Evolutionary conservation across 2,797 vertebrate species (phyloP).

Genomic region (Coregonus suidteri): DNA sequence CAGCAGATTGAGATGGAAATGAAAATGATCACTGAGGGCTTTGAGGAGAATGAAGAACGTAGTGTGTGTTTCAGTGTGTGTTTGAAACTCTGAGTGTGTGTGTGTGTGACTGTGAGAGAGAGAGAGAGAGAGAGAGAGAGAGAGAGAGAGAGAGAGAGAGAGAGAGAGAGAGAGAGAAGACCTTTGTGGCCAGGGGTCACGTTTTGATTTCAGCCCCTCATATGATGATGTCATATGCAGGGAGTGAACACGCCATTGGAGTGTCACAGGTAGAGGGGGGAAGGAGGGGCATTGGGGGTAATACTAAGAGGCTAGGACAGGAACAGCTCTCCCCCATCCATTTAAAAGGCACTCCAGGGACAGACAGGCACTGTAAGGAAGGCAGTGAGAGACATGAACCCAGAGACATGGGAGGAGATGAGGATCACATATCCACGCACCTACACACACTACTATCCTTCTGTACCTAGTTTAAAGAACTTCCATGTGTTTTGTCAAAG

Average conservation of each 20-base stretch:
- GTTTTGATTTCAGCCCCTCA: not conserved
- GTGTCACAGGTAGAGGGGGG: not conserved
- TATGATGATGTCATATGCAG: not conserved
- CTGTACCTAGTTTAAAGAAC: too few species aligned
- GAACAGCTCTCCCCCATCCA: constrained; percentile 14
- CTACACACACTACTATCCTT: not conserved
- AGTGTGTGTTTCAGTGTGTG: not conserved
- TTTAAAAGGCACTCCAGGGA: constrained; percentile 25
- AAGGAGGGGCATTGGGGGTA: not conserved
- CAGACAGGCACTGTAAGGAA: constrained; percentile 1
- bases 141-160: too few species aligned
- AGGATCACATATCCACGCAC: not conserved
- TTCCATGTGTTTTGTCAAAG: too few species aligned
- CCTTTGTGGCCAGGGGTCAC: not conserved
- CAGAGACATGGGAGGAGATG: not conserved
- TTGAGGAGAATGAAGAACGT: not conserved
- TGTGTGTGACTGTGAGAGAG: not conserved
- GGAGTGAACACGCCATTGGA: not conserved
- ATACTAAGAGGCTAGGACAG: constrained; percentile 18
- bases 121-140: too few species aligned
- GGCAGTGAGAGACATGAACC: not conserved
- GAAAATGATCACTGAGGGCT: not conserved
- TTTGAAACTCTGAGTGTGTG: not conserved
- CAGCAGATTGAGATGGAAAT: constrained; percentile 3
- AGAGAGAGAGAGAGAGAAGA: not conserved